Base-by-base conservation (phyloP, 2,888 invertebrate species). In the Andrena fulva region DNA sequence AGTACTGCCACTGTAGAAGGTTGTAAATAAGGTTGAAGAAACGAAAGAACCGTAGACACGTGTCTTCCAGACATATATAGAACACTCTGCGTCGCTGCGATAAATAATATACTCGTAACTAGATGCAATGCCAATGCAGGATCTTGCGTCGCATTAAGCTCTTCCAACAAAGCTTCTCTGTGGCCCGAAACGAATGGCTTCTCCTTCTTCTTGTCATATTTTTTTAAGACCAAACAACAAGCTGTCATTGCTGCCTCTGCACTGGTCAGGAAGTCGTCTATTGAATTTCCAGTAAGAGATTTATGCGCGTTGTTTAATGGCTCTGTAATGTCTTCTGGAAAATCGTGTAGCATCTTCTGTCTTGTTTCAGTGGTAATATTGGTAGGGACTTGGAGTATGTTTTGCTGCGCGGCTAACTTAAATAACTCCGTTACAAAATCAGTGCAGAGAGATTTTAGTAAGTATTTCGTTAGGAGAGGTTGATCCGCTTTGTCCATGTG, bases 41-140 rank as follows among this genome's bases (percentile, higher is more conserved):
- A 97, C 0, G 95, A 92, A 63, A 99, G 95, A 86, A 99, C 96
- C 24, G 96, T 95, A 0, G 98, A 96, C 12, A 99, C 98, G 94
- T 98, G 98, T 93, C 98, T 96, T 0, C 99, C 99, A 33, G 99
- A 99, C 16, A 98, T 98, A 94, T 99, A 98, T 33, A 99, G 92
- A 95, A 98, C 97, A 88, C 95, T 96, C 89, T 98, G 97, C 0
- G 97, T 97, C 2, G 96, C 95, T 10, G 96, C 96, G 69, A 97
- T 97, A 92, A 98, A 98, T 74, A 99, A 95, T 59, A 98, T 95
- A 81, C 98, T 94, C 0, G 96, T 96, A 0, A 96, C 96, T 73
- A 98, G 94, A 93, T 98, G 98, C 62, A 99, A 94, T 69, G 96
- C 95, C 50, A 98, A 93, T 0, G 98, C 97, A 16, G 97, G 96